phyloP scores from a whole-genome alignment of 92 coral and sea anemone species.

The Porites divaricata region DNA sequence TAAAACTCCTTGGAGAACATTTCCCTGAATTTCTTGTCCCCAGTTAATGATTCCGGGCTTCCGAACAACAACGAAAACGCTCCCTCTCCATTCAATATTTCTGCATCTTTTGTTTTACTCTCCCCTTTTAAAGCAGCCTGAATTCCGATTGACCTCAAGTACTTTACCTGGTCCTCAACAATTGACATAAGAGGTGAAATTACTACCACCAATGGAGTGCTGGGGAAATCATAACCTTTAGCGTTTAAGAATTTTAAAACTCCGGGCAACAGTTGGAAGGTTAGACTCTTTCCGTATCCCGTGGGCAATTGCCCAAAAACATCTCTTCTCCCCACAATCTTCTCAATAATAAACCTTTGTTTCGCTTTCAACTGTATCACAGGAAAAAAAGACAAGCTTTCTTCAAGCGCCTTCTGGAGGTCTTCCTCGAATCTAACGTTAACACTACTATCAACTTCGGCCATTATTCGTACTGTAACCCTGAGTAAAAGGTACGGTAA shows the following conservation, averaged over 20 bases:
- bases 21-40: too few species aligned
- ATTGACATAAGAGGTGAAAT: neutral
- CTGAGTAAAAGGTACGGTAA: neutral
- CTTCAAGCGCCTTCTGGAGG: neutral
- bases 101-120: neutral
- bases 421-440: too few species aligned
- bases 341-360: neutral
- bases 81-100: neutral
- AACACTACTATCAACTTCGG: too few species aligned
- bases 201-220: neutral
- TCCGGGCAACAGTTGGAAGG: conserved; percentile 2
- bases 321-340: neutral
- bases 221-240: too few species aligned
- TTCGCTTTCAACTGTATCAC: neutral
- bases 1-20: too few species aligned
- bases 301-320: neutral
- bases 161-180: too few species aligned
- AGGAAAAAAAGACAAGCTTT: neutral
- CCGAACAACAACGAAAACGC: neutral
- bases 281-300: too few species aligned
- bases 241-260: neutral
- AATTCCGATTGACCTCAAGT: neutral
- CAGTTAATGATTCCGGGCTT: too few species aligned
- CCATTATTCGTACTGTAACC: too few species aligned
- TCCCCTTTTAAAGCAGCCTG: neutral